Evolutionary conservation across 2,888 invertebrate species (phyloP).

Genomic region (Beris chalybata): DNA sequence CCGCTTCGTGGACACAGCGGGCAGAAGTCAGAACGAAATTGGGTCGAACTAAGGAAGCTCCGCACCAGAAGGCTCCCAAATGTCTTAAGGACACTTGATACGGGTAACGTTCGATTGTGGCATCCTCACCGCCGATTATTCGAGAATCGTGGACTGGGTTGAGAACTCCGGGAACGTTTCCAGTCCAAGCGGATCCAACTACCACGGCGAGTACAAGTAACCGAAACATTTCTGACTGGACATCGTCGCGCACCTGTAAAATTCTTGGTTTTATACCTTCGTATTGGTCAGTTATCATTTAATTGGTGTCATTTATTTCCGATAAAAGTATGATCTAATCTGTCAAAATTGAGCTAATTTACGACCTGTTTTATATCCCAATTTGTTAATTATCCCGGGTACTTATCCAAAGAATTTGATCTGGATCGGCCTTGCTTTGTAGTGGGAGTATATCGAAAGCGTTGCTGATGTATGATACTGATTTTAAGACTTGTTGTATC

Average conservation of each 20-base stretch:
- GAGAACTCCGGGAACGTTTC: background rate
- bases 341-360: background rate
- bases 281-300: slow-evolving; percentile 1
- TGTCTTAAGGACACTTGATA: slow-evolving; percentile 33
- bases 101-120: slow-evolving; percentile 32
- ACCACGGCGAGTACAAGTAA: background rate
- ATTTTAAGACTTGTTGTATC: too few relatives aligned
- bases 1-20: slow-evolving; percentile 56
- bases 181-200: slow-evolving; percentile 33
- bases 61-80: slow-evolving; percentile 57
- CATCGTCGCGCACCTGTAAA: background rate
- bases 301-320: slow-evolving; percentile 11
- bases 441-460: too few relatives aligned
- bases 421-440: too few relatives aligned
- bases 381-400: background rate
- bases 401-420: too few relatives aligned
- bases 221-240: slow-evolving; percentile 13
- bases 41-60: slow-evolving; percentile 57
- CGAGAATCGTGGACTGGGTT: slow-evolving; percentile 29
- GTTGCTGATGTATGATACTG: too few relatives aligned
- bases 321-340: slow-evolving; percentile 20
- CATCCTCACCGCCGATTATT: slow-evolving; percentile 37
- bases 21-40: slow-evolving; percentile 60
- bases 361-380: slow-evolving; percentile 10
- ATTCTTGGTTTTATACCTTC: slow-evolving; percentile 14